Conservation (phyloP, 2,113 vertebrate genomes). For the Calyptomena viridis region DNA sequence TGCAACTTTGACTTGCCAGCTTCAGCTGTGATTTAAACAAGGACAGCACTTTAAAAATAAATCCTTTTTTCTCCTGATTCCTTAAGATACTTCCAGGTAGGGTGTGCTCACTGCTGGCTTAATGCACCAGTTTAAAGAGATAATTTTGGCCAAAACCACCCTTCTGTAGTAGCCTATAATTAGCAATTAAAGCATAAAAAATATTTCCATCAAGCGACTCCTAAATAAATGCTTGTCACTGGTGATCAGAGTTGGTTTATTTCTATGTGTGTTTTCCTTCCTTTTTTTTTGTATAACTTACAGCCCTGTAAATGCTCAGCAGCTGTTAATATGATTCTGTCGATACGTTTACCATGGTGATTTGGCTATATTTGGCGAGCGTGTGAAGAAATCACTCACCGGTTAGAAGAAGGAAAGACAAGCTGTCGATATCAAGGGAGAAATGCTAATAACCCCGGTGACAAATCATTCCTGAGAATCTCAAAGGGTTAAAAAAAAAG, state of each 20-base stretch:
- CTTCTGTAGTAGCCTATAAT: constrained; percentile 62
- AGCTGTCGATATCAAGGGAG: constrained; percentile 86
- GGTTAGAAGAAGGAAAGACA: constrained; percentile 79
- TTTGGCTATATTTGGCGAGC: constrained; percentile 81
- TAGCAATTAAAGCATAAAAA: constrained; percentile 79
- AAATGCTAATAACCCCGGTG: constrained; percentile 90
- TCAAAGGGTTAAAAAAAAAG: constrained; percentile 81
- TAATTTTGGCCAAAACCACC: constrained; percentile 36
- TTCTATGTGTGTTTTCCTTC: constrained; percentile 72
- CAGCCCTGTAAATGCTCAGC: constrained; percentile 75
- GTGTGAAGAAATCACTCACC: constrained; percentile 88
- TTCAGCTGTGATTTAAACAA: neutral
- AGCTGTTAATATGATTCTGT: constrained; percentile 88
- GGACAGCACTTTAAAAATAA: neutral
- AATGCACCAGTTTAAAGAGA: constrained; percentile 39
- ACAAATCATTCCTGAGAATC: constrained; percentile 83
- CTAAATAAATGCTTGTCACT: constrained; percentile 80
- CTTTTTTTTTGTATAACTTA: constrained; percentile 74
- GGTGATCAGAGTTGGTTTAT: constrained; percentile 76
- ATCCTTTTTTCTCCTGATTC: neutral
- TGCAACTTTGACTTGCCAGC: neutral
- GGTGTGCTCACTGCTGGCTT: neutral
- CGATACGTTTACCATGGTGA: constrained; percentile 88
- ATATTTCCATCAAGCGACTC: constrained; percentile 68
- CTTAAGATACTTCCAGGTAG: neutral